Evolutionary conservation across 2,797 vertebrate species (phyloP), one percentile per base, ranked within the genome.

Genomic region (Pipistrellus nathusii): DNA sequence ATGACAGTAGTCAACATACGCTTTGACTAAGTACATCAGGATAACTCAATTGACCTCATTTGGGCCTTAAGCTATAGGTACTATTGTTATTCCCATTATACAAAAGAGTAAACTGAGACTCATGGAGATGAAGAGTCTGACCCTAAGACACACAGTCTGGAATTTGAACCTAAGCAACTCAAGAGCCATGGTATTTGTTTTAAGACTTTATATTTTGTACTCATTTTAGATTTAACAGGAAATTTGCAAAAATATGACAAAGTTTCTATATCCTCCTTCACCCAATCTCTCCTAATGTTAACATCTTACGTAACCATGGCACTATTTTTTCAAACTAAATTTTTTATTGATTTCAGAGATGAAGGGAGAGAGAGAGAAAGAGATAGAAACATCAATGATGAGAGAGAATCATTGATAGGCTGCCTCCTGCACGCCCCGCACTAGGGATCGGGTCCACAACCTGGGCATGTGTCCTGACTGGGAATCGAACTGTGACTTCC

Each of bases 151-250:
- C 27, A n/a, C 2, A 62, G 14, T 9, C 71, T 86, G 35, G 21
- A 51, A 64, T 87, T 9, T 15, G 44, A 89, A 81, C 25, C 62
- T 32, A 8, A 32, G 35, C 25, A 71, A n/a, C n/a, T 64, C 27
- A 53, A 75, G 46, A 75, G 25, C 48, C 14, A 20, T 0, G 0
- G 25, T 44, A 48, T 78, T 88, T 77, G 38, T 46, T 88, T 69
- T 68, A 57, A 80, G 71, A 92, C 2, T 35, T 35, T n/a, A 71
- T 55, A 55, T 62, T 77, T 38, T 53, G 4, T 53, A 18, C 32
- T 53, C 32, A 85, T 90, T 94, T 75, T 57, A 86, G 75, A 87
- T 80, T 75, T 69, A 68, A 68, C 32, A 80, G 73, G 88, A 91
- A 73, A 27, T 23, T 68, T 57, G 35, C 71, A 80, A 41, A 90